Conservation (phyloP, 1,140 invertebrate species). For the Trichonephila clavata region DNA sequence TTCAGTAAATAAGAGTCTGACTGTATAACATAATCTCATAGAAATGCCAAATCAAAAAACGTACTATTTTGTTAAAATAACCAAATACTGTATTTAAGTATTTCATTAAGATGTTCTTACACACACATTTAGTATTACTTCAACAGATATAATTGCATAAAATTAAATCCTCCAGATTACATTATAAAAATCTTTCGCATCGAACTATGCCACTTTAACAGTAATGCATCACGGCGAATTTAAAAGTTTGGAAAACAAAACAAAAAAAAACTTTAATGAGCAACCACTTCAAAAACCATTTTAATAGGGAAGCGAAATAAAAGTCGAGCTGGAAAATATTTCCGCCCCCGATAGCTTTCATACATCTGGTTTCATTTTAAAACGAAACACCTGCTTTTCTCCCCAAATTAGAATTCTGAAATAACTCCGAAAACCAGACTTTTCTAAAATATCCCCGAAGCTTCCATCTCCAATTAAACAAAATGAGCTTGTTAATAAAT, state of each 20-base stretch:
- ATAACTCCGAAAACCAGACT: background rate
- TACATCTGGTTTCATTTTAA: background rate
- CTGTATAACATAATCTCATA: too few relatives aligned
- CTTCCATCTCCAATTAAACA: background rate
- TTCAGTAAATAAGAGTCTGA: too few relatives aligned
- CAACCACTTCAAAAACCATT: background rate
- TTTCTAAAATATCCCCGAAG: background rate
- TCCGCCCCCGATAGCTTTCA: background rate
- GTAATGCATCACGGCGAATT: background rate
- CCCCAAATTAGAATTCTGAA: background rate
- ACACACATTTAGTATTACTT: too few relatives aligned
- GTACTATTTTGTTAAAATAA: too few relatives aligned
- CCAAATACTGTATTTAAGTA: too few relatives aligned
- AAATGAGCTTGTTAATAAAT: conserved; percentile 32
- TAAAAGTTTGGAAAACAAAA: background rate
- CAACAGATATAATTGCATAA: too few relatives aligned
- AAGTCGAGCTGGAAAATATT: background rate
- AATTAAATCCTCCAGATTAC: too few relatives aligned
- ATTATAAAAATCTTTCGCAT: too few relatives aligned
- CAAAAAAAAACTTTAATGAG: background rate
- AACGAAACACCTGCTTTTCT: background rate
- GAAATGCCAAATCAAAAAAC: too few relatives aligned
- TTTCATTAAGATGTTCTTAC: too few relatives aligned
- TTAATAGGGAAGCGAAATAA: background rate
- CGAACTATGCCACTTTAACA: too few relatives aligned